phyloP scores from a whole-genome alignment of 2,888 invertebrate genomes.

The Philereme transversata region DNA sequence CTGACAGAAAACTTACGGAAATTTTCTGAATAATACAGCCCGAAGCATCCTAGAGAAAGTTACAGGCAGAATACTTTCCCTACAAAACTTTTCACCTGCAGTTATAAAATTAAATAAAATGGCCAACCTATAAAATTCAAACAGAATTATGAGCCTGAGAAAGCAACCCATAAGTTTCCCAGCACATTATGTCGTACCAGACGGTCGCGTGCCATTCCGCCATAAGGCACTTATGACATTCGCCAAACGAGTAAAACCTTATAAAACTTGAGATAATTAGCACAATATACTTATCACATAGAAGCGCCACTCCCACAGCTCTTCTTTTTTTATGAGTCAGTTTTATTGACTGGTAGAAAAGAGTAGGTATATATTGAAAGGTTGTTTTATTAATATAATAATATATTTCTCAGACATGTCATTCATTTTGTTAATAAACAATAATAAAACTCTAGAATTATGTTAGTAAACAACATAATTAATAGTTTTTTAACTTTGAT shows the following conservation, averaged over 20 bases:
- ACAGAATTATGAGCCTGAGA: conserved; percentile 16
- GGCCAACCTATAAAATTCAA: conserved; percentile 4
- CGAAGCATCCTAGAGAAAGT: no score
- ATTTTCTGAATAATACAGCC: no score
- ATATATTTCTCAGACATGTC: no score
- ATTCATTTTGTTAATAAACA: no score
- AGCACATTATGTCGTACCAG: conserved; percentile 29
- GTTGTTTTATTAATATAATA: no score
- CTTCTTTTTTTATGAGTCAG: neutral
- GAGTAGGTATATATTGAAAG: no score
- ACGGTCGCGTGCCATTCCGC: conserved; percentile 67
- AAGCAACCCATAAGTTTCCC: conserved; percentile 12
- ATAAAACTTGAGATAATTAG: conserved; percentile 48
- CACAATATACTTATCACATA: conserved; percentile 1
- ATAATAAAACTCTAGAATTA: no score
- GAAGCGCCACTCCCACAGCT: conserved; percentile 9
- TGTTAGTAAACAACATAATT: no score
- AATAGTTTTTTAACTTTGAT: no score
- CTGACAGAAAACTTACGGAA: no score
- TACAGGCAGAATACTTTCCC: no score
- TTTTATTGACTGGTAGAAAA: no score
- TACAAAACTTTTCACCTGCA: neutral
- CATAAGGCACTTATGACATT: conserved; percentile 55
- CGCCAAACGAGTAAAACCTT: conserved; percentile 51
- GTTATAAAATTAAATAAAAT: conserved; percentile 12